phyloP scores from a whole-genome alignment of 2,113 vertebrate genomes.

The Psophia crepitans region DNA sequence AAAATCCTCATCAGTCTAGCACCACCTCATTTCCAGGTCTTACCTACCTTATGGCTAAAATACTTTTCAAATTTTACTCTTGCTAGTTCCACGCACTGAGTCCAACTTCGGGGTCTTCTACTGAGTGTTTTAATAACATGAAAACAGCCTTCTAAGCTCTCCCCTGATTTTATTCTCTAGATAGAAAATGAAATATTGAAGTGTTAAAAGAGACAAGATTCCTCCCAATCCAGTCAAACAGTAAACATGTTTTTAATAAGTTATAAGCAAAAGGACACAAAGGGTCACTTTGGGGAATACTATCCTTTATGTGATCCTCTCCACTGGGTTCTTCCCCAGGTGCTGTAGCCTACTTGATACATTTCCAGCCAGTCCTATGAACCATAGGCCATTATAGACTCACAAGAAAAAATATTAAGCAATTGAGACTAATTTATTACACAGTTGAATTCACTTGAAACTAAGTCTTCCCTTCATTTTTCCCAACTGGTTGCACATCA shows the following conservation, averaged over 20 bases:
- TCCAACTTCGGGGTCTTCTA: constrained; percentile 88
- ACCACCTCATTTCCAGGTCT: neutral
- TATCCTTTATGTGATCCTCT: neutral
- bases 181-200: neutral
- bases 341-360: neutral
- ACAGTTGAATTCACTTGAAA: neutral
- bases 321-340: neutral
- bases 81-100: constrained; percentile 86
- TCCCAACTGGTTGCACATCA: neutral
- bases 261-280: neutral
- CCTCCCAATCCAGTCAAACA: neutral
- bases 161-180: constrained; percentile 89
- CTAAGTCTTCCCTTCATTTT: neutral
- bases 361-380: neutral
- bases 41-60: constrained; percentile 93
- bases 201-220: neutral
- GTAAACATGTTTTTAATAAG: neutral
- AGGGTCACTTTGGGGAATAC: neutral
- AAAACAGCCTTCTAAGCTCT: constrained; percentile 94
- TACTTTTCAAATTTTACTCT: constrained; percentile 98
- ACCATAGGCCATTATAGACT: neutral
- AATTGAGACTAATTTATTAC: neutral
- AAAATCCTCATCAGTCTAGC: neutral
- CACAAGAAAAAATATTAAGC: neutral
- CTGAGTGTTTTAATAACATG: constrained; percentile 93